Percentiles rank a stretch among this genome's conserved stretches.
Conservation (phyloP, 30 jellyfish, hydroid and myxozoan genomes). For the Hydra vulgaris region DNA sequence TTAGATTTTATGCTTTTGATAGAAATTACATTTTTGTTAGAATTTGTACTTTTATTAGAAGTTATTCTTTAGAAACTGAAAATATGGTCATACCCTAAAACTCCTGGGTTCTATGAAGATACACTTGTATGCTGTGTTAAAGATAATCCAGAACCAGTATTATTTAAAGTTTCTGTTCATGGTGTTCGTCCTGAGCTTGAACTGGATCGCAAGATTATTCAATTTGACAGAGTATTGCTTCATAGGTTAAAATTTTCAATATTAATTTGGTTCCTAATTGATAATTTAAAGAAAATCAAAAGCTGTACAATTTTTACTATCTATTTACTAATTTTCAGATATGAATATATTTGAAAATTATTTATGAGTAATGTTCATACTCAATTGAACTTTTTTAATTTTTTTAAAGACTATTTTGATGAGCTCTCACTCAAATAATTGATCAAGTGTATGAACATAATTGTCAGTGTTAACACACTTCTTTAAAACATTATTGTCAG, state of each 20-base stretch:
- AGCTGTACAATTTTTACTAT: background rate
- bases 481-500: no score
- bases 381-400: no score
- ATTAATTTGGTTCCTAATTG: background rate
- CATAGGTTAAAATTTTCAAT: conserved; percentile 42
- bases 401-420: no score
- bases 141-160: conserved; percentile 91
- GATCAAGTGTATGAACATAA: no score
- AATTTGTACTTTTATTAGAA: no score
- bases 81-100: conserved; percentile 94
- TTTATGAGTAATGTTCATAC: no score
- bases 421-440: no score
- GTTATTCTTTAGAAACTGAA: conserved; percentile 35
- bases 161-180: conserved; percentile 65
- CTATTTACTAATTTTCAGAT: background rate
- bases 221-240: conserved; percentile 87
- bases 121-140: conserved; percentile 66
- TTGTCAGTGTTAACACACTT: no score
- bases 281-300: no score
- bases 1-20: background rate
- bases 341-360: background rate
- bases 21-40: no score
- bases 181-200: conserved; percentile 98
- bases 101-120: conserved; percentile 91
- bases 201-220: conserved; percentile 60